phyloP scores from a whole-genome alignment of 2,113 vertebrate species.

The Sakesphorus luctuosus region DNA sequence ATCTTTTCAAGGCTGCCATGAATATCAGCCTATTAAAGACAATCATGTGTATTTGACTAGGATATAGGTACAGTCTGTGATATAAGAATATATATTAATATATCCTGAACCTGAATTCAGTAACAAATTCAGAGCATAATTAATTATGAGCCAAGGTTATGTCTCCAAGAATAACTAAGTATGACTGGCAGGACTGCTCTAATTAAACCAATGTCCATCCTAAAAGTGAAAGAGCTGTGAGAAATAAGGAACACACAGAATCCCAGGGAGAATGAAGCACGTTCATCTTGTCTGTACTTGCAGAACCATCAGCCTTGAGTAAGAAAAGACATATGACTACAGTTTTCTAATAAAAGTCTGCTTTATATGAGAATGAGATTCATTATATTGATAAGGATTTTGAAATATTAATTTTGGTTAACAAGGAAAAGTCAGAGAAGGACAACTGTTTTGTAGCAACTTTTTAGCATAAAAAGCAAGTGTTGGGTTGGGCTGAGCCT shows the following conservation, averaged over 20 bases:
- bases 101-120: conserved; percentile 1
- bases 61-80: neutral
- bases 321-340: conserved; percentile 9
- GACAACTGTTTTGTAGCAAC: neutral
- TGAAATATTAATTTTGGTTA: conserved; percentile 15
- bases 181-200: neutral
- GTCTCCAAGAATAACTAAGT: neutral
- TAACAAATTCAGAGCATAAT: conserved; percentile 9
- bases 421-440: neutral
- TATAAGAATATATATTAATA: neutral
- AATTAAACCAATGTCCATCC: conserved; percentile 3
- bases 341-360: conserved; percentile 52
- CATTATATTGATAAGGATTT: conserved; percentile 48
- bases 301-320: conserved; percentile 16
- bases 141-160: conserved; percentile 11
- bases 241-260: conserved; percentile 32
- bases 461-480: neutral
- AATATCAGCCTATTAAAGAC: neutral
- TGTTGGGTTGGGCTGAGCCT: neutral
- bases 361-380: conserved; percentile 44
- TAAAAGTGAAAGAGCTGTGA: neutral
- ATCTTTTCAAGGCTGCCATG: neutral
- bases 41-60: neutral
- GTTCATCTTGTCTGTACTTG: conserved; percentile 47
- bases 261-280: conserved; percentile 13